Evolutionary conservation across 1,140 invertebrate genomes (phyloP), one percentile per base, ranked within the genome.

Genomic region (Whitmania pigra): DNA sequence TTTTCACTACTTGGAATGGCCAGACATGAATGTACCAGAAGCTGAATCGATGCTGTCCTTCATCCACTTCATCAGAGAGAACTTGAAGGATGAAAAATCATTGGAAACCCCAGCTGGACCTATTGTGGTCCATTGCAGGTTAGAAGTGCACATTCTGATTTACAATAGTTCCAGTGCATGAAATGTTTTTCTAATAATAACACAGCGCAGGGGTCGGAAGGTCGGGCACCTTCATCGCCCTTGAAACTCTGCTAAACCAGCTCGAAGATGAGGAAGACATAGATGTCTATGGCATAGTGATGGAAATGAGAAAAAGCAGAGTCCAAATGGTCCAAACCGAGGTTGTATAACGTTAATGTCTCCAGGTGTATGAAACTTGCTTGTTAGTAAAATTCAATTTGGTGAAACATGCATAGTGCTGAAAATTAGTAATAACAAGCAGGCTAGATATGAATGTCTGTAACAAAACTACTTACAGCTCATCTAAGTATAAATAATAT

Each of bases 1-100:
- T 57, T 97, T 92, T 83, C 93, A 98, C 83, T 99, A 97, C 80
- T 93, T 88, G 22, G 92, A 90, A n/a, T 99, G 96, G 96, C 95
- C 96, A 18, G 96, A 99, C 85, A 98, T 97, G 84, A 94, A 94
- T n/a, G 93, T 97, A 57, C 96, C 96, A n/a, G 93, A 90, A 68
- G 92, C 94, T 0, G 87, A 87, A 67, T 89, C 89, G n/a, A 97
- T 97, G 84, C 84, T 95, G 55, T 75, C 88, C 75, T 94, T 93
- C 80, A 83, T 94, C 70, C 85, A 87, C 60, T 87, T 87, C 74
- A 90, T 94, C 0, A 86, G 92, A 73, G 78, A 71, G n/a, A 31
- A 63, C 73, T 15, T 72, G 15, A 49, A 68, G 7, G n/a, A 22
- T 9, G 72, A 88, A 77, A 69, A 69, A 57, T 20, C 20, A 57